Base-by-base conservation (phyloP, 1,140 invertebrate species). In the Sipha flava region DNA sequence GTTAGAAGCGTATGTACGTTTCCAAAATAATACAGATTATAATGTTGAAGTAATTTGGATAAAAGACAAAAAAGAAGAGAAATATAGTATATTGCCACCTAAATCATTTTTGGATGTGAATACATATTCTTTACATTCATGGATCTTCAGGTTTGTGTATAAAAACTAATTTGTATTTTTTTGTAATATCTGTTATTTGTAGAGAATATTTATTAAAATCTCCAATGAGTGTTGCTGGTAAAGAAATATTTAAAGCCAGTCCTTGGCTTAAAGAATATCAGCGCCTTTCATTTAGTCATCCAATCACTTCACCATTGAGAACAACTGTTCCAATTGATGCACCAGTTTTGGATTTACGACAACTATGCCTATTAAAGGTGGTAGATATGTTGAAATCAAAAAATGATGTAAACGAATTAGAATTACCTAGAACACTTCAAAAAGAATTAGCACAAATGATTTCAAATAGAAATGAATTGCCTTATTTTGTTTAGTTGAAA, bases 381-480 rank as follows among this genome's bases (percentile, higher is more conserved):
- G 37, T n/a, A 3, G 12, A 26, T 0, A n/a, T 59, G 40, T 40
- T 77, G 9, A 59, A 54, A 59, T 18, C 31, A 21, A 57, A 77
- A 59, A 52, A 77, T 26, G 52, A 77, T 18, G 21, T 77, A 37
- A 77, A 3, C 5, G 59, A 3, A 0, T 43, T 77, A 26, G 73
- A 77, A 77, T 26, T 77, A 57, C 73, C 73, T 16, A 16, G 18
- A n/a, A 77, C 31, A 57, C 49, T 77, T 9, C 31, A 54, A 40
- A 45, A 40, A 16, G 73, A 77, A 77, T 77, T 77, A 40, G 26
- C 43, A 59, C 34, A 43, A 59, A 77, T 77, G 73, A 59, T 77
- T 43, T 40, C 14, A 57, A 77, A 59, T 37, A 77, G 43, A 59
- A 21, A 59, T 4, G 54, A 59, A 59, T 26, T 40, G 4, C 10